phyloP scores from a whole-genome alignment of 2,888 invertebrate genomes.

The Morinoia aosen region DNA sequence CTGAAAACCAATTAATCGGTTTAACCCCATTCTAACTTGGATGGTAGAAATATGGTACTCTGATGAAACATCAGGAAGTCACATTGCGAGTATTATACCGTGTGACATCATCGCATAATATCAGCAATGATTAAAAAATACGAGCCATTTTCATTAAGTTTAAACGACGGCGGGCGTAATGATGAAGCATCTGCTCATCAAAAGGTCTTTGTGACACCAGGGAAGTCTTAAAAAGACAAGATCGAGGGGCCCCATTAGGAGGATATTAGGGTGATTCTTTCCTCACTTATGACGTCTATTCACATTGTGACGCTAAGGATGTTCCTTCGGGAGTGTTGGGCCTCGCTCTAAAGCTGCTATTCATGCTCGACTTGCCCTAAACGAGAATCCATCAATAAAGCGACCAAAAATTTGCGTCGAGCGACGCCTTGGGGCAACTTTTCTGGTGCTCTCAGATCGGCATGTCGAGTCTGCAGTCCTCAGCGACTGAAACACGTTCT shows the following conservation, averaged over 20 bases:
- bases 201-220: conserved; percentile 13
- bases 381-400: conserved; percentile 51
- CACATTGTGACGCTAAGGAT: conserved; percentile 46
- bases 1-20: not conserved
- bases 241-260: conserved; percentile 41
- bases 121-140: not conserved
- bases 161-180: not conserved
- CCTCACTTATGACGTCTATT: conserved; percentile 39
- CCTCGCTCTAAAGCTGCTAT: conserved; percentile 39
- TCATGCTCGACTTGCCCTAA: conserved; percentile 28
- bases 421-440: not conserved
- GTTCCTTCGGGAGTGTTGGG: conserved; percentile 39
- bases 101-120: not conserved
- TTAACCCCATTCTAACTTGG: not conserved
- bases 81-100: not conserved
- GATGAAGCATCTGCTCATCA: not conserved
- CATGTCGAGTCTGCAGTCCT: not conserved
- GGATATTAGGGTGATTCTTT: conserved; percentile 53
- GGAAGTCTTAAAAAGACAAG: conserved; percentile 36
- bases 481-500: not conserved
- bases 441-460: not conserved
- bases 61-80: not conserved
- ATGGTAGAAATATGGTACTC: not conserved
- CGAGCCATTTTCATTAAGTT: not conserved
- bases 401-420: conserved; percentile 44